Percentiles rank a stretch among this genome's conserved stretches.
Conservation (phyloP, 2,888 invertebrate genomes). For the Drosophila birchii region DNA sequence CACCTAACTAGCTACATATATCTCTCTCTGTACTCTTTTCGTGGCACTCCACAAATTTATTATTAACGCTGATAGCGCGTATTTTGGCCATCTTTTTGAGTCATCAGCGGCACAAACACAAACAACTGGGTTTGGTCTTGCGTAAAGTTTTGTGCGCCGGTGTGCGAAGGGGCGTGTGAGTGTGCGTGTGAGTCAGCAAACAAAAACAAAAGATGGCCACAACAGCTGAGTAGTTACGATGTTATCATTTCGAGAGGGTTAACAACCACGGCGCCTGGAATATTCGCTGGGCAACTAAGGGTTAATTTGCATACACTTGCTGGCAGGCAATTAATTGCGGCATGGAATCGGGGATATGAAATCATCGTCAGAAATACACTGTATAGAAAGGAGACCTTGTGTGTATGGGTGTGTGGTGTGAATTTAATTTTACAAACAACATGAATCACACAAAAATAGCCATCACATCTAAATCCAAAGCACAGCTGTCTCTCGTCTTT, state of each 20-base stretch:
- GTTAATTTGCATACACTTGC: constrained; percentile 42
- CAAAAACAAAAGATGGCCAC: constrained; percentile 40
- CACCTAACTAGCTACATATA: constrained; percentile 52
- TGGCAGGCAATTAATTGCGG: constrained; percentile 40
- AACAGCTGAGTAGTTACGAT: constrained; percentile 65
- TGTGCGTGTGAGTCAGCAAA: constrained; percentile 62
- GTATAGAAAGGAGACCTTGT: constrained; percentile 20
- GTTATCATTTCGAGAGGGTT: constrained; percentile 20
- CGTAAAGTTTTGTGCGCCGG: constrained; percentile 53
- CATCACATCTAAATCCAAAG: constrained; percentile 30
- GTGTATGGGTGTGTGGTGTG: constrained; percentile 27
- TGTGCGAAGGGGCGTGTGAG: constrained; percentile 25
- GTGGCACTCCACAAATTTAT: not conserved
- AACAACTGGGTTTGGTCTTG: constrained; percentile 57
- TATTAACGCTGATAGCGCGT: constrained; percentile 57
- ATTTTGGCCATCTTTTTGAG: constrained; percentile 64
- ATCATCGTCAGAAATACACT: constrained; percentile 73
- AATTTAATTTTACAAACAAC: constrained; percentile 74
- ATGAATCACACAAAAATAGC: constrained; percentile 77
- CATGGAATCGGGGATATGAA: constrained; percentile 60
- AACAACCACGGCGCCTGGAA: constrained; percentile 10
- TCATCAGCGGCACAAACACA: constrained; percentile 32
- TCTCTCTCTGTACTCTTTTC: constrained; percentile 19
- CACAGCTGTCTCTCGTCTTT: constrained; percentile 66
- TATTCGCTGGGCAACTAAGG: constrained; percentile 8